Conservation (phyloP, 2,113 vertebrate genomes). For the Oreochromis tanganicae region DNA sequence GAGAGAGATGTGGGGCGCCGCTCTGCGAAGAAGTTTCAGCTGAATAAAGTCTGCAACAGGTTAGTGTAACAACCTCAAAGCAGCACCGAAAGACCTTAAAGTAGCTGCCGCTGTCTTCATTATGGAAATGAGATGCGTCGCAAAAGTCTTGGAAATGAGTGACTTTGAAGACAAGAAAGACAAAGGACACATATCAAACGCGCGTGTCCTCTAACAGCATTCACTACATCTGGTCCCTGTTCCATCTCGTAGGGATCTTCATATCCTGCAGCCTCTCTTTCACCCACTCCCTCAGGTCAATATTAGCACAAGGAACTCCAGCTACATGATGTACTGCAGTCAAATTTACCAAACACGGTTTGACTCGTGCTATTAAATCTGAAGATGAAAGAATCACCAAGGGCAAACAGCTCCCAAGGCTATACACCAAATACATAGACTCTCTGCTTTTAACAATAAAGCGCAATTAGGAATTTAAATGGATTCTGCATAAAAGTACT, state of each 20-base stretch:
- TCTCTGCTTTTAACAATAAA: conserved; percentile 19
- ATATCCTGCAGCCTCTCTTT: conserved; percentile 14
- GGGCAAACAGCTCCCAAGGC: conserved; percentile 56
- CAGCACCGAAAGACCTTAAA: background rate
- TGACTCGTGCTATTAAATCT: conserved; percentile 54
- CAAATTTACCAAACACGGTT: conserved; percentile 62
- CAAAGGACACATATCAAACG: conserved; percentile 49
- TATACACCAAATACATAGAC: conserved; percentile 24
- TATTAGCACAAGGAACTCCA: conserved; percentile 59
- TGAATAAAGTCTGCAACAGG: background rate
- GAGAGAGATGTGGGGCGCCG: background rate
- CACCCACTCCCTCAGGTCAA: conserved; percentile 51
- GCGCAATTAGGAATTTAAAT: conserved; percentile 55
- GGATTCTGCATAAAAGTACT: conserved; percentile 20
- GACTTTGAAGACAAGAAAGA: conserved; percentile 45
- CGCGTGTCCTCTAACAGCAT: conserved; percentile 12
- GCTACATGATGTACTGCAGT: conserved; percentile 49
- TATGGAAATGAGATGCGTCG: conserved; percentile 44
- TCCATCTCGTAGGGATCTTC: conserved; percentile 33
- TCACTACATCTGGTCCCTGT: background rate
- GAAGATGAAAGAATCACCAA: conserved; percentile 60
- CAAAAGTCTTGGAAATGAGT: conserved; percentile 12
- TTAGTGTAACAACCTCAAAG: background rate
- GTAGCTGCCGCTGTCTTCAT: conserved; percentile 3
- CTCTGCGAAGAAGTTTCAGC: background rate